These are phyloP conservation scores for Danionella dracula DNA, from an alignment of 2,797 vertebrate genomes.

Conservation along the genomic window DNA sequence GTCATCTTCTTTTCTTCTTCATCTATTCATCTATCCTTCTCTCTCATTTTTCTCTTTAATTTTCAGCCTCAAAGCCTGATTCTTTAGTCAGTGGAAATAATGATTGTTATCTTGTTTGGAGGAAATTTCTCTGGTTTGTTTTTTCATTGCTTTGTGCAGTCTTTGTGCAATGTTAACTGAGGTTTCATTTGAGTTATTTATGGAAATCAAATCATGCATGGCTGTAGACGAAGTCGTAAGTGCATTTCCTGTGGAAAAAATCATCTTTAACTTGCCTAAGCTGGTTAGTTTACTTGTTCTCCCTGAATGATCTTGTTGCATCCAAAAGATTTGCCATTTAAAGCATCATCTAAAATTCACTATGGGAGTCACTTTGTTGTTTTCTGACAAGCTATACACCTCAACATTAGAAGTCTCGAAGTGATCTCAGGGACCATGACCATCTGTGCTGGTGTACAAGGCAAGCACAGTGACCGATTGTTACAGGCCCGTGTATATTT, in stretches of 20 bases:
- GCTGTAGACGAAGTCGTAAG: too few species aligned
- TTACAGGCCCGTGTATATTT: conserved; percentile 38
- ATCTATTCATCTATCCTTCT: conserved; percentile 23
- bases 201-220: background rate
- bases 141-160: background rate
- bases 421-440: background rate
- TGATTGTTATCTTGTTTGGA: background rate
- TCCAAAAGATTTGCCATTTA: too few species aligned
- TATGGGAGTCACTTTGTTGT: background rate
- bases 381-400: background rate
- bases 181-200: background rate
- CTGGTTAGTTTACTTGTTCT: too few species aligned
- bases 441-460: conserved; percentile 1
- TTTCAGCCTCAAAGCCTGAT: conserved; percentile 30
- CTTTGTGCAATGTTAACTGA: background rate
- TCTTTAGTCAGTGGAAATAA: background rate
- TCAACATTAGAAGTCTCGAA: background rate
- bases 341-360: too few species aligned
- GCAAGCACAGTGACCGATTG: conserved; percentile 35
- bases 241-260: too few species aligned
- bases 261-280: too few species aligned
- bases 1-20: conserved; percentile 26
- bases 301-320: too few species aligned
- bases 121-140: background rate
- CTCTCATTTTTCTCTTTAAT: conserved; percentile 9